These are phyloP conservation scores for Vanessa cardui DNA, from an alignment of 2,888 invertebrate genomes.

Conservation along the genomic window DNA sequence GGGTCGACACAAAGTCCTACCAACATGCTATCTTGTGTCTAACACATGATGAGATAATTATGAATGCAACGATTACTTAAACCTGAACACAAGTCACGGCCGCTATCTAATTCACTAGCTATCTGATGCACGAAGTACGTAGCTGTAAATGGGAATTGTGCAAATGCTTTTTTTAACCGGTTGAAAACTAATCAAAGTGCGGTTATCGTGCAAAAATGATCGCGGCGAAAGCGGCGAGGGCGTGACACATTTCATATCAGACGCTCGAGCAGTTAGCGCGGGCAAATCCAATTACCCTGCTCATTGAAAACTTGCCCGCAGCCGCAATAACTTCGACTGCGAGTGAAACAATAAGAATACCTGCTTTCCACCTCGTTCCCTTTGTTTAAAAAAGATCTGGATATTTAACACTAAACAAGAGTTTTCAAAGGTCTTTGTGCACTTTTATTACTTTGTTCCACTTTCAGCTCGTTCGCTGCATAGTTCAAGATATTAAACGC, in stretches of 20 bases:
- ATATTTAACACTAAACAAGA: constrained; percentile 40
- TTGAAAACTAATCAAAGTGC: constrained; percentile 30
- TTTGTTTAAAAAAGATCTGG: constrained; percentile 35
- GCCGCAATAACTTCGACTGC: constrained; percentile 32
- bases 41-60: not conserved
- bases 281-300: constrained; percentile 35
- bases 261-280: constrained; percentile 31
- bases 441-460: constrained; percentile 37
- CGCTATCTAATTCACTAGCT: not conserved
- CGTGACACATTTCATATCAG: constrained; percentile 34
- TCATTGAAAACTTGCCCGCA: constrained; percentile 37
- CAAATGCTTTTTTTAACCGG: constrained; percentile 12
- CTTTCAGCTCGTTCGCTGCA: constrained; percentile 29
- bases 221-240: constrained; percentile 19
- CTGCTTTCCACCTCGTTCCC: constrained; percentile 18
- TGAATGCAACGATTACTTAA: not conserved
- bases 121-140: not conserved
- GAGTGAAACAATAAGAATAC: constrained; percentile 34
- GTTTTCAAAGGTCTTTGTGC: constrained; percentile 39
- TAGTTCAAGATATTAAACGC: constrained; percentile 32
- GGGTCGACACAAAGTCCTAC: no score
- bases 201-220: constrained; percentile 32
- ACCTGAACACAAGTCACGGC: not conserved
- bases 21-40: no score
- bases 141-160: not conserved